Percentiles rank a stretch among this genome's conserved stretches.
These are phyloP conservation scores for Azemiops feae DNA, from an alignment of 2,113 vertebrate genomes.

Conservation along the genomic window DNA sequence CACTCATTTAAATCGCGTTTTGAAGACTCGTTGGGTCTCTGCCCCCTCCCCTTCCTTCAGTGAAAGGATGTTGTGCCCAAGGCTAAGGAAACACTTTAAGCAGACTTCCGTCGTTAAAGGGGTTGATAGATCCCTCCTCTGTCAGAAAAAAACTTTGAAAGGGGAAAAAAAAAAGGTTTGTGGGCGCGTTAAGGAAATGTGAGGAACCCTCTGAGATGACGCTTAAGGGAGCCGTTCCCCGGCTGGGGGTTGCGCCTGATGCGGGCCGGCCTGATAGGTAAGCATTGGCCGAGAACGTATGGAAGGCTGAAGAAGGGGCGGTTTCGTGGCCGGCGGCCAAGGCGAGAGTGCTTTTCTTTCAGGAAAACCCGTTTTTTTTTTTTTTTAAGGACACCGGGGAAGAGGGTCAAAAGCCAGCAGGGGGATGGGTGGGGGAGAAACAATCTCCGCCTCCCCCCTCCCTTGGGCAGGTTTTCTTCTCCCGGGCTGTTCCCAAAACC, in stretches of 20 bases:
- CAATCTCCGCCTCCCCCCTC: constrained; percentile 32
- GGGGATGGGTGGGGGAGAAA: constrained; percentile 32
- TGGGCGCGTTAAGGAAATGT: neutral
- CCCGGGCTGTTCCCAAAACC: neutral
- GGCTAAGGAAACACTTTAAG: constrained; percentile 49
- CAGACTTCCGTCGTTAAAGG: constrained; percentile 37
- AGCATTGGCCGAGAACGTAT: neutral
- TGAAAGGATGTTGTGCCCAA: constrained; percentile 28
- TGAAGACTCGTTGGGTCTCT: constrained; percentile 47
- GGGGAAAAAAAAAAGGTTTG: rapidly evolving
- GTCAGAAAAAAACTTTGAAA: neutral
- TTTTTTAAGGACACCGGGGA: constrained; percentile 54
- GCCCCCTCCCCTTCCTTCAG: neutral
- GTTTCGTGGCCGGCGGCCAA: neutral
- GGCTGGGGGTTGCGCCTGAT: neutral
- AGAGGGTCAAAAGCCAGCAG: constrained; percentile 43
- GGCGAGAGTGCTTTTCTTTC: constrained; percentile 52
- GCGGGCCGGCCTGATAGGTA: constrained; percentile 16
- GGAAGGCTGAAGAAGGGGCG: neutral
- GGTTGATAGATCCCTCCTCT: constrained; percentile 48
- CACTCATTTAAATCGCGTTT: constrained; percentile 51
- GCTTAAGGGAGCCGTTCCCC: constrained; percentile 43
- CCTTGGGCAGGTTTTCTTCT: constrained; percentile 44
- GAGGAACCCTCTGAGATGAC: neutral
- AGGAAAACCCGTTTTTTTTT: constrained; percentile 53